These are phyloP conservation scores for Cotesia vestalis DNA, from an alignment of 1,140 invertebrate genomes.

Conservation along the genomic window DNA sequence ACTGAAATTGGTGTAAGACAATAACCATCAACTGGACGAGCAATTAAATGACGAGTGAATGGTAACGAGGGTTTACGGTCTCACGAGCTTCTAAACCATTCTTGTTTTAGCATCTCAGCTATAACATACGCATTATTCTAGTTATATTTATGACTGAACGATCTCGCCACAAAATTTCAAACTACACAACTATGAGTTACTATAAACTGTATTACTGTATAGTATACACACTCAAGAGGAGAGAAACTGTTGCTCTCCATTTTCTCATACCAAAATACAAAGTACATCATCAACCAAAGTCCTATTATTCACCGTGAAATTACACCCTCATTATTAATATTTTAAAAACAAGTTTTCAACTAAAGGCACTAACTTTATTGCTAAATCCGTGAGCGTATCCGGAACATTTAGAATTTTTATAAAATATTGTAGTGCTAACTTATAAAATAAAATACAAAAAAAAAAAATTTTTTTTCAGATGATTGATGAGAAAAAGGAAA, in stretches of 20 bases:
- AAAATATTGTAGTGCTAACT: no score
- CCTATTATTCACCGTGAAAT: conserved; percentile 10
- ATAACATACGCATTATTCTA: conserved; percentile 29
- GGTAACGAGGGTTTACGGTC: conserved; percentile 62
- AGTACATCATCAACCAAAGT: not conserved
- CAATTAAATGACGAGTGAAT: conserved; percentile 64
- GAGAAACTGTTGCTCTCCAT: conserved; percentile 11
- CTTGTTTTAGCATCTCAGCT: conserved; percentile 2
- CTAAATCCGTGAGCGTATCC: no score
- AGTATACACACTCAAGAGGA: no score
- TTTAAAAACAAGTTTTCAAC: not conserved
- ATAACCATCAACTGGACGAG: conserved; percentile 51
- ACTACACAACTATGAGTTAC: not conserved
- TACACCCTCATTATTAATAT: conserved; percentile 10
- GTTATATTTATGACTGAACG: conserved; percentile 33
- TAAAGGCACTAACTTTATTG: no score
- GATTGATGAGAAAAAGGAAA: no score
- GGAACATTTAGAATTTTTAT: no score
- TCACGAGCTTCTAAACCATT: conserved; percentile 31
- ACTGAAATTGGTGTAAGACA: not conserved
- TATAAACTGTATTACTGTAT: no score
- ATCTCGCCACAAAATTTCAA: conserved; percentile 32
- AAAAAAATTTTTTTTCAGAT: no score
- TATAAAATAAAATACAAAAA: no score
- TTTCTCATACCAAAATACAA: not conserved